These are phyloP conservation scores for Hedychridium roseum DNA, from an alignment of 2,888 invertebrate genomes.

Conservation along the genomic window DNA sequence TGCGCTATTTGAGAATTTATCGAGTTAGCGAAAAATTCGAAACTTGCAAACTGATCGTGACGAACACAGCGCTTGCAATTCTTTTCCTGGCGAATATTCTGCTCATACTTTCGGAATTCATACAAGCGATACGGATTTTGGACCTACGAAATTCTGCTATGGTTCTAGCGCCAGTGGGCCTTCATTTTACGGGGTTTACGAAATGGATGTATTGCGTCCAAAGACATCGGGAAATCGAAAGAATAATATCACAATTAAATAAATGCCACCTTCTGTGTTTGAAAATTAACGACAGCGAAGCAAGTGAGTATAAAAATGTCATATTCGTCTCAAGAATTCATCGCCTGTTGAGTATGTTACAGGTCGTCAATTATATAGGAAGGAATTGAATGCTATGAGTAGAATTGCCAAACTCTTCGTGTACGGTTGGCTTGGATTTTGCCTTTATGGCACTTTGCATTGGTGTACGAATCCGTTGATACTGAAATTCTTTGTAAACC, in stretches of 20 bases:
- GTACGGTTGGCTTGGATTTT: constrained; percentile 27
- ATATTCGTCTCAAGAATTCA: no score
- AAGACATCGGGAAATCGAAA: constrained; percentile 20
- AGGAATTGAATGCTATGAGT: constrained; percentile 10
- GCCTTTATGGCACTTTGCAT: constrained; percentile 33
- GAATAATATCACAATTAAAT: constrained; percentile 23
- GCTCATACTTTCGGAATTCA: constrained; percentile 26
- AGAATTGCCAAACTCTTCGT: constrained; percentile 19
- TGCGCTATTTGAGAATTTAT: constrained; percentile 34
- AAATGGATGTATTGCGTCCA: constrained; percentile 41
- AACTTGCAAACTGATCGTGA: constrained; percentile 16
- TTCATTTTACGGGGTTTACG: constrained; percentile 35
- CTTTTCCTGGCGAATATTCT: constrained; percentile 17
- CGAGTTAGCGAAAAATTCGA: constrained; percentile 18
- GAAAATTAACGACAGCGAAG: constrained; percentile 17
- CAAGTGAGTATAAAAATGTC: no score
- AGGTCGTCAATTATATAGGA: constrained; percentile 4
- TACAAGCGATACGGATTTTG: constrained; percentile 16
- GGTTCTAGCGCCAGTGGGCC: constrained; percentile 27
- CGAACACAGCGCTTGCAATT: constrained; percentile 8
- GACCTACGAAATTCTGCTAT: constrained; percentile 30
- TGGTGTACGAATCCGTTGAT: constrained; percentile 38
- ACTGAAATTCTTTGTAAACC: background rate
- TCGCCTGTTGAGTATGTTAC: no score
- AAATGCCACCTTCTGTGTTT: constrained; percentile 34